These are phyloP conservation scores for Mustela lutreola DNA, from an alignment of 2,113 vertebrate species.

Conservation along the genomic window DNA sequence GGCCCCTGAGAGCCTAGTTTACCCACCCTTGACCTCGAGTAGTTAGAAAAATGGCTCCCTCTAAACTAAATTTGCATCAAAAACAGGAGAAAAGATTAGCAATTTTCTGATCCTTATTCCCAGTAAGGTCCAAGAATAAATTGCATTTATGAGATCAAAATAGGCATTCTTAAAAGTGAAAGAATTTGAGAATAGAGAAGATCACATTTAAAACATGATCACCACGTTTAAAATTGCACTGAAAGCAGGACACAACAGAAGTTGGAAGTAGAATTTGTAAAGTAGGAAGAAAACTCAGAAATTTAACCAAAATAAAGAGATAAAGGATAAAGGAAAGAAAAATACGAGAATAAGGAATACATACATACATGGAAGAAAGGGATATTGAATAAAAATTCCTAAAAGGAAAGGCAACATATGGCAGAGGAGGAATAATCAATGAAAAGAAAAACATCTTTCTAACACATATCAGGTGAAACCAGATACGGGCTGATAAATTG, in stretches of 20 bases:
- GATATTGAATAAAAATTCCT: constrained; percentile 16
- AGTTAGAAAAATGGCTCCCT: background rate
- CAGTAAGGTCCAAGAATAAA: background rate
- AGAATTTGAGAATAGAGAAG: constrained; percentile 21
- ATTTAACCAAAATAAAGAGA: background rate
- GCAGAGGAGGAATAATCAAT: background rate
- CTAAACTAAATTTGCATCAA: background rate
- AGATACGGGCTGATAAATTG: background rate
- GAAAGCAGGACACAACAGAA: constrained; percentile 3
- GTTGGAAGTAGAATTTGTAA: background rate
- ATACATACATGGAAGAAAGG: background rate
- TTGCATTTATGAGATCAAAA: background rate
- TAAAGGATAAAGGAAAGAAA: background rate
- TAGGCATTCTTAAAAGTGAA: constrained; percentile 42
- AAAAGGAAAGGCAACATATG: background rate
- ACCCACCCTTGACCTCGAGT: background rate
- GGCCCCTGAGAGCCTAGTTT: background rate
- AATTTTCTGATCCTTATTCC: background rate
- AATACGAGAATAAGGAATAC: background rate
- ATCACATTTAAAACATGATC: background rate
- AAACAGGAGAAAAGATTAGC: background rate
- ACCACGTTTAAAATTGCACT: constrained; percentile 18
- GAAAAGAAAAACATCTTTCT: background rate
- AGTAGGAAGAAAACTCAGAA: background rate
- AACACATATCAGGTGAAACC: background rate